Conservation (phyloP, 2,113 vertebrate genomes). For the Thermophis baileyi region DNA sequence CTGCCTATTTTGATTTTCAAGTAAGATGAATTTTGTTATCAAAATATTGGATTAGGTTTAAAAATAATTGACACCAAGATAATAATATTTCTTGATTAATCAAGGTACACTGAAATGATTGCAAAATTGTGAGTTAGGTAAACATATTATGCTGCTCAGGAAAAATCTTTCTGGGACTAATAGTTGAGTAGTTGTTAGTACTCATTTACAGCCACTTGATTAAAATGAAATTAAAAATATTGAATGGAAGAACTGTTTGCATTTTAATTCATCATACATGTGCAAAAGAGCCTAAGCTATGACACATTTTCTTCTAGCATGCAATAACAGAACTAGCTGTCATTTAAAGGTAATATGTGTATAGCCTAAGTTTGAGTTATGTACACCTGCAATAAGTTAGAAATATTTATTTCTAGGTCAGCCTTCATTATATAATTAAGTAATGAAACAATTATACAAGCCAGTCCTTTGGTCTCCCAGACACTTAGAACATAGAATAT, state of each 20-base stretch:
- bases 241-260: not conserved
- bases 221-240: not conserved
- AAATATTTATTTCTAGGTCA: not conserved
- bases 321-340: not conserved
- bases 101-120: not conserved
- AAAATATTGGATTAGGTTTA: not conserved
- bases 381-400: not conserved
- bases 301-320: not conserved
- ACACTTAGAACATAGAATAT: not conserved
- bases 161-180: not conserved
- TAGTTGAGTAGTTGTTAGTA: not conserved
- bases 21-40: not conserved
- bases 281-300: not conserved
- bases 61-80: not conserved
- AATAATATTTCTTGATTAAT: constrained; percentile 1
- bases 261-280: not conserved
- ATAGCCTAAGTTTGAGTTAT: not conserved
- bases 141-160: not conserved
- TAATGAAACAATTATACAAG: not conserved
- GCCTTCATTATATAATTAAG: not conserved
- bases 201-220: not conserved
- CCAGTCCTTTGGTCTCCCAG: not conserved
- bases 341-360: not conserved
- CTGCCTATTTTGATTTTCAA: not conserved
- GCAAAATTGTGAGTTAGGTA: not conserved